These are phyloP conservation scores for Ophioderma brevispina DNA, from an alignment of 35 echinoderm and acorn worm genomes.

Conservation along the genomic window DNA sequence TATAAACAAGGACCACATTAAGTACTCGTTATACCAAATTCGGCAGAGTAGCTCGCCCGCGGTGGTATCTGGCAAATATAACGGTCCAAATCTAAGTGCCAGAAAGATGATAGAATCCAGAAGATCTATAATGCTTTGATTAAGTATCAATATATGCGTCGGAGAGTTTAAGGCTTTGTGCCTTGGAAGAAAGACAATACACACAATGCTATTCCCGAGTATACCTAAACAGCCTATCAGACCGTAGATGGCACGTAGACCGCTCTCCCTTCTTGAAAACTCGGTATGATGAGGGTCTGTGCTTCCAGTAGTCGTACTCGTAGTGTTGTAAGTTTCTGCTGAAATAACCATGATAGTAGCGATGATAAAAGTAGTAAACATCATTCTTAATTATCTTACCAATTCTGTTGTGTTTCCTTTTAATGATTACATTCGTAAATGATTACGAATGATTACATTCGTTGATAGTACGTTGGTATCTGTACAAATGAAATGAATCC, in stretches of 20 bases:
- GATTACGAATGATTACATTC: too few species aligned
- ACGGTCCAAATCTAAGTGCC: conserved; percentile 47
- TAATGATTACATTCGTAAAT: too few species aligned
- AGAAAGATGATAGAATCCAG: conserved; percentile 77
- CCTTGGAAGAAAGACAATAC: conserved; percentile 67
- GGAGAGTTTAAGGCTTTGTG: conserved; percentile 71
- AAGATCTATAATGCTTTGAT: conserved; percentile 85
- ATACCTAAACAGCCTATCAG: conserved; percentile 75
- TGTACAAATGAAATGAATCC: too few species aligned
- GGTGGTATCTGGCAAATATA: neutral
- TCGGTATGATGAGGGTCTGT: too few species aligned
- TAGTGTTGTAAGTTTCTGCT: too few species aligned
- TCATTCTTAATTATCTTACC: too few species aligned
- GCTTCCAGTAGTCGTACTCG: too few species aligned
- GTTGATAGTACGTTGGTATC: too few species aligned
- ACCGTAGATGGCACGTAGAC: conserved; percentile 42
- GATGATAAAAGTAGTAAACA: too few species aligned
- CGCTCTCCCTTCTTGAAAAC: neutral
- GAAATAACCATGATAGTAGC: too few species aligned
- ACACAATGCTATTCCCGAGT: conserved; percentile 74
- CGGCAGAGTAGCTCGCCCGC: conserved; percentile 68
- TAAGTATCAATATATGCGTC: conserved; percentile 82
- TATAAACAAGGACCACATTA: conserved; percentile 82
- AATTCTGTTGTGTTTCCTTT: too few species aligned
- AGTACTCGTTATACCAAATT: conserved; percentile 78